These are phyloP conservation scores for Coracopsis vasa DNA, from an alignment of 2,113 vertebrate species.

Conservation along the genomic window DNA sequence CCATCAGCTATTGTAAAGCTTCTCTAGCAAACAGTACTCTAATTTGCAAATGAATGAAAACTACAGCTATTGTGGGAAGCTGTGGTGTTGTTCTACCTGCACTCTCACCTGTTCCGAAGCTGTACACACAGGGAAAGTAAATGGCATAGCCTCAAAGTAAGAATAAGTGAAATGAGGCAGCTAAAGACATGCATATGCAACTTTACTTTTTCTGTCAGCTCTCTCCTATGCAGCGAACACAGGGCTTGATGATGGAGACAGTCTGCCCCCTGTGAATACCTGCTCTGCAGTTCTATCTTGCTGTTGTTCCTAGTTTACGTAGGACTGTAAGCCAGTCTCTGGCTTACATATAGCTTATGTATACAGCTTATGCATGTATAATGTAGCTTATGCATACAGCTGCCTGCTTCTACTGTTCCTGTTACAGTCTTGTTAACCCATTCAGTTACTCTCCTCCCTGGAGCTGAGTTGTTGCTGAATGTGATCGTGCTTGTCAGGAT, in stretches of 20 bases:
- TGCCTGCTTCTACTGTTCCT: background rate
- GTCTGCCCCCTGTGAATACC: background rate
- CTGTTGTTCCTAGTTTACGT: background rate
- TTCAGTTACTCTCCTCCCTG: background rate
- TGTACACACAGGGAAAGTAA: background rate
- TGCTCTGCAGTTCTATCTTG: background rate
- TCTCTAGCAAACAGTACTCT: background rate
- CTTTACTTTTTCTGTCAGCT: background rate
- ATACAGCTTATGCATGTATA: too few relatives aligned
- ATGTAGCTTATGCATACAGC: background rate
- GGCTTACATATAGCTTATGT: background rate
- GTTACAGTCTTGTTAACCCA: background rate
- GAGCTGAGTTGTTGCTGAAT: background rate
- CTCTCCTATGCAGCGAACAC: background rate
- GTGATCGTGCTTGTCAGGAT: background rate
- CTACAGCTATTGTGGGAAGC: background rate
- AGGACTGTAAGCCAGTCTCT: background rate
- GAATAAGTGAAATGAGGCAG: background rate
- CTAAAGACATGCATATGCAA: background rate
- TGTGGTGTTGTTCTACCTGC: slow-evolving; percentile 10
- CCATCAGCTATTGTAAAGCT: slow-evolving; percentile 4
- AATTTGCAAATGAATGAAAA: slow-evolving; percentile 36
- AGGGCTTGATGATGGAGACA: background rate
- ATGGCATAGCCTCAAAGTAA: background rate
- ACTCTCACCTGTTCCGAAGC: background rate